Evolutionary conservation across 2,888 invertebrate genomes (phyloP).

Genomic region (Tachystola acroxantha): DNA sequence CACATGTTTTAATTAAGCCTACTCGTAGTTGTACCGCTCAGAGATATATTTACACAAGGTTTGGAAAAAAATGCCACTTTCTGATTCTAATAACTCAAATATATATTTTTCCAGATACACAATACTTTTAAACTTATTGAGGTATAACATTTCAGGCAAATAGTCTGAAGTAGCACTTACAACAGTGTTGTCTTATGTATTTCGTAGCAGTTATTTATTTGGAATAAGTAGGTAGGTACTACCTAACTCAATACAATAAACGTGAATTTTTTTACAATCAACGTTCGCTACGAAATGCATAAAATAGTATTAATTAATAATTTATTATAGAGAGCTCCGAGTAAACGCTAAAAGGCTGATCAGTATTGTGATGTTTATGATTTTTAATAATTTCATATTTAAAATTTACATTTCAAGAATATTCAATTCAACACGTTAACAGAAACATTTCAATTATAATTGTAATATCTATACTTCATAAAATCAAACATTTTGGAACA

Average conservation of each 20-base stretch:
- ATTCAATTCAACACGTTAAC: slow-evolving; percentile 42
- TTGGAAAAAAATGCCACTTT: slow-evolving; percentile 43
- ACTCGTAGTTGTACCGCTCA: too few species aligned
- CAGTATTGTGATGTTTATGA: slow-evolving; percentile 41
- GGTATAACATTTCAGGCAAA: slow-evolving; percentile 71
- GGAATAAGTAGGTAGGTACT: slow-evolving; percentile 29
- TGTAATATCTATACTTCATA: slow-evolving; percentile 45
- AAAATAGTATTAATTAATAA: slow-evolving; percentile 32
- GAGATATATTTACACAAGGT: too few species aligned
- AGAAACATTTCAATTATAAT: slow-evolving; percentile 47
- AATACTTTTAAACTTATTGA: slow-evolving; percentile 72
- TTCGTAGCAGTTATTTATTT: slow-evolving; percentile 37
- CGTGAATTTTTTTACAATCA: slow-evolving; percentile 37
- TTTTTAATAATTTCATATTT: slow-evolving; percentile 20
- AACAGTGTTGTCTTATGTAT: slow-evolving; percentile 45
- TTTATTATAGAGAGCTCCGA: slow-evolving; percentile 52
- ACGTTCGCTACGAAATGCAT: slow-evolving; percentile 49
- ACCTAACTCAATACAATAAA: too few species aligned
- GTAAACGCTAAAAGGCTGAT: slow-evolving; percentile 33
- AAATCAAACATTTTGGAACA: slow-evolving; percentile 68
- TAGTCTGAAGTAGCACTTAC: slow-evolving; percentile 56
- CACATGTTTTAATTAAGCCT: too few species aligned
- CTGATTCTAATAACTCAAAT: slow-evolving; percentile 57
- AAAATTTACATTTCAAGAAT: slow-evolving; percentile 21
- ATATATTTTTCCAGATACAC: slow-evolving; percentile 64